These are phyloP conservation scores for Cephalotes varians DNA, from an alignment of 2,888 invertebrate species.

Conservation along the genomic window DNA sequence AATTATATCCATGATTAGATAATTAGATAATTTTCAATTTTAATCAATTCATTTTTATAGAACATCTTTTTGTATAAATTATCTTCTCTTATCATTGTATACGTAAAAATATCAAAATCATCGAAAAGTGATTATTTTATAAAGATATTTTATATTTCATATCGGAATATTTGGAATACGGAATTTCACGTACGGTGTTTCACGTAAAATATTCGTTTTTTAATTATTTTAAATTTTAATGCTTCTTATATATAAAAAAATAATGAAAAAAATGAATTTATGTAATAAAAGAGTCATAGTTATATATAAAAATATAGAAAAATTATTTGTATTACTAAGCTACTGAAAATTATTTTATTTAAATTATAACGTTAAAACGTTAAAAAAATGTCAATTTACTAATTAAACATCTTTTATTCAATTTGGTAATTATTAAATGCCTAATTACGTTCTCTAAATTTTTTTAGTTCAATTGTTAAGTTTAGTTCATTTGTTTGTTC, in stretches of 20 bases:
- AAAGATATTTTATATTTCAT: not conserved
- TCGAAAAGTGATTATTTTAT: constrained; percentile 2
- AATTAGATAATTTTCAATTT: not conserved
- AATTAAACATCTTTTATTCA: not conserved
- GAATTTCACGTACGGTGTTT: too few relatives aligned
- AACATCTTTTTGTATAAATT: not conserved
- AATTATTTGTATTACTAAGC: too few relatives aligned
- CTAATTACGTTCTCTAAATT: not conserved
- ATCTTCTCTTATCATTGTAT: not conserved
- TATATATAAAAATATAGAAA: too few relatives aligned
- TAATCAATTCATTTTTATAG: not conserved
- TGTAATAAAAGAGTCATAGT: not conserved
- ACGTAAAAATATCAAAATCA: not conserved
- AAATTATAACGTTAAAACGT: too few relatives aligned
- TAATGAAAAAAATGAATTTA: not conserved
- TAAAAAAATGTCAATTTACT: too few relatives aligned
- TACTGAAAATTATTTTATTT: not conserved
- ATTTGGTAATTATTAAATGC: not conserved
- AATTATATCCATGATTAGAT: not conserved
- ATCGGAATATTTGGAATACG: not conserved
- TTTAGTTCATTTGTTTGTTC: too few relatives aligned
- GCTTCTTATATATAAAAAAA: not conserved
- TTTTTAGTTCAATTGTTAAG: too few relatives aligned
- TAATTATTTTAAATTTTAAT: not conserved
- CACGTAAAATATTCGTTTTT: not conserved